phyloP scores from a whole-genome alignment of 2,797 vertebrate genomes.

The Rhadinocentrus ornatus region DNA sequence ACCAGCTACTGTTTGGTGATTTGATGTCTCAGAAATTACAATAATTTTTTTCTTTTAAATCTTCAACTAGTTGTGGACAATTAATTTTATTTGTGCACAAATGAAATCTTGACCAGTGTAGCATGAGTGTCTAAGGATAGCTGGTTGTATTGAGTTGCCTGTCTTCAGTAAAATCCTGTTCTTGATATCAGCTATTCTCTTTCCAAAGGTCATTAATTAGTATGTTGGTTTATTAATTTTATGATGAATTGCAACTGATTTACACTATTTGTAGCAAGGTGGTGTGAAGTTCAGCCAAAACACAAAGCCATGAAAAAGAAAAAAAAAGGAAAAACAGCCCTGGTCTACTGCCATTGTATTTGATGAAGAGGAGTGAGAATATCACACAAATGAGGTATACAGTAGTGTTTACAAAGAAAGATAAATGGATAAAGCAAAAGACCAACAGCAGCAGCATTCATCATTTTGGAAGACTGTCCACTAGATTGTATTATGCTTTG shows the following conservation, averaged over 20 bases:
- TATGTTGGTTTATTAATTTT: not conserved
- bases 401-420: conserved; percentile 54
- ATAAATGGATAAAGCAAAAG: conserved; percentile 57
- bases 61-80: not conserved
- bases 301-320: not conserved
- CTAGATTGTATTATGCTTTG: conserved; percentile 49
- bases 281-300: not conserved
- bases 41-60: not conserved
- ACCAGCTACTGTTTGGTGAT: not conserved
- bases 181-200: not conserved
- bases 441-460: conserved; percentile 49
- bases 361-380: conserved; percentile 42
- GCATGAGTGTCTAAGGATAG: not conserved
- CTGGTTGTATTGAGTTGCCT: not conserved
- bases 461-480: conserved; percentile 48
- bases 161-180: not conserved
- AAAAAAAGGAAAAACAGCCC: not conserved
- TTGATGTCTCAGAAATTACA: not conserved
- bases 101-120: not conserved
- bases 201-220: not conserved
- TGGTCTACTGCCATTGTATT: conserved; percentile 18
- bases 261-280: not conserved
- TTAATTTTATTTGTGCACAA: not conserved
- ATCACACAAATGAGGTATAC: conserved; percentile 17
- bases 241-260: not conserved